Base-by-base conservation (phyloP, 2,797 vertebrate species). In the Fistularia commersonii region DNA sequence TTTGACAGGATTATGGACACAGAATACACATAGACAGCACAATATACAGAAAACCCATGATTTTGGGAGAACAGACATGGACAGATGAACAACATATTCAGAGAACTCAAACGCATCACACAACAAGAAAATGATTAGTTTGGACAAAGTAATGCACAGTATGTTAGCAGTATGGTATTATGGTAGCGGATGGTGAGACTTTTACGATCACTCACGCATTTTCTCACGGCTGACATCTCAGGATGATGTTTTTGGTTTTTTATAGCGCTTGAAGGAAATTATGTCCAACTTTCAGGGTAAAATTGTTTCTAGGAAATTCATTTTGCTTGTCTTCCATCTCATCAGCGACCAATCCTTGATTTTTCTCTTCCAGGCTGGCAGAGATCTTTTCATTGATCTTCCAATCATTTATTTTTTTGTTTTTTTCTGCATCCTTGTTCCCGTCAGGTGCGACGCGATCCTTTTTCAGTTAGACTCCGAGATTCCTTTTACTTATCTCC, bases 1-100 rank as follows among this genome's bases (percentile, higher is more conserved):
- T 80, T 86, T 48, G 77, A 81, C 76, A 86, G 83, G 82, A 85
- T 87, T 82, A 72, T 51, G 61, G 42, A 80, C 45, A 82, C 61
- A 67, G 41, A 68, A 37, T 71, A 47, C 69, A 82, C 79, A 86
- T 44, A 37, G 58, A 81, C 69, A 77, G 36, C 51, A 82, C 72
- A 69, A 4, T 54, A 57, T 61, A 75, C 48, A 64, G 33, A 45
- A 40, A 23, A 55, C 69, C 63, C 80, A 52, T 8, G 41, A 54
- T 32, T 51, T 57, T 60, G 66, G 64, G 41, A 23, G 23, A 23
- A 23, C 23, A 51, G 63, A 80, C 77, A 69, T 37, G 68, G 44
- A 67, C 52, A 65, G 48, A 36, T 55, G 54, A 66, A 53, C 61
- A 47, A 10, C 54, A 61, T 63, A 15, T 57, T 64, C 47, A 63